phyloP scores from a whole-genome alignment of 2,888 invertebrate genomes.

The Nymphalis polychloros region DNA sequence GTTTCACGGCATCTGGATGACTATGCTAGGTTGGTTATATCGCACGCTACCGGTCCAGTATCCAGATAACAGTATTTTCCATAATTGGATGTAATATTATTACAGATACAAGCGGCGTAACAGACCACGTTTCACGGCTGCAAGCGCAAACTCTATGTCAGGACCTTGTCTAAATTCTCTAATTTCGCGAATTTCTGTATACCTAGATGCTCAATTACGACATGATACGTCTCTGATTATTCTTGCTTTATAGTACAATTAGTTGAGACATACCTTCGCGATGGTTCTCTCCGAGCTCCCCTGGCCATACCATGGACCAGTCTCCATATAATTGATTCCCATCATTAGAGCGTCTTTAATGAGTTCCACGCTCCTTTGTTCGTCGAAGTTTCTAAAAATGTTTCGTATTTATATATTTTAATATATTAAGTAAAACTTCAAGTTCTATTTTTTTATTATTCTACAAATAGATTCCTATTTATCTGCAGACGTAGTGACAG shows the following conservation, averaged over 20 bases:
- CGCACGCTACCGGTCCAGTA: background rate
- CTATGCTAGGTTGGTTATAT: background rate
- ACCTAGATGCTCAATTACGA: no score
- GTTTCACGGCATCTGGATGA: no score
- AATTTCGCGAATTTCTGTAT: no score
- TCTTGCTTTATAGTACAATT: no score
- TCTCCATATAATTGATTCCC: slow-evolving; percentile 96
- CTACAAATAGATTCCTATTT: no score
- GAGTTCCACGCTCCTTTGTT: slow-evolving; percentile 85
- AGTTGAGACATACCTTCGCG: slow-evolving; percentile 83
- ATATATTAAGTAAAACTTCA: no score
- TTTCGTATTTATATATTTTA: no score
- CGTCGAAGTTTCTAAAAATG: slow-evolving; percentile 80
- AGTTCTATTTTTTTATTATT: no score
- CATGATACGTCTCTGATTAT: no score
- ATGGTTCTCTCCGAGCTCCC: slow-evolving; percentile 91
- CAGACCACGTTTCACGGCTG: background rate
- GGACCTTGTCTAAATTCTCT: background rate
- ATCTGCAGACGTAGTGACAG: no score
- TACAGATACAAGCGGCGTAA: background rate
- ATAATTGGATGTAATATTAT: background rate
- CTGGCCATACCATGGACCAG: slow-evolving; percentile 96
- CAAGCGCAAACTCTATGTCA: background rate
- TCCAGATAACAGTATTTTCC: background rate
- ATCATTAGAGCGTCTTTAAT: slow-evolving; percentile 86